These are phyloP conservation scores for Ptychoptera albimana DNA, from an alignment of 2,888 invertebrate genomes.

Conservation along the genomic window DNA sequence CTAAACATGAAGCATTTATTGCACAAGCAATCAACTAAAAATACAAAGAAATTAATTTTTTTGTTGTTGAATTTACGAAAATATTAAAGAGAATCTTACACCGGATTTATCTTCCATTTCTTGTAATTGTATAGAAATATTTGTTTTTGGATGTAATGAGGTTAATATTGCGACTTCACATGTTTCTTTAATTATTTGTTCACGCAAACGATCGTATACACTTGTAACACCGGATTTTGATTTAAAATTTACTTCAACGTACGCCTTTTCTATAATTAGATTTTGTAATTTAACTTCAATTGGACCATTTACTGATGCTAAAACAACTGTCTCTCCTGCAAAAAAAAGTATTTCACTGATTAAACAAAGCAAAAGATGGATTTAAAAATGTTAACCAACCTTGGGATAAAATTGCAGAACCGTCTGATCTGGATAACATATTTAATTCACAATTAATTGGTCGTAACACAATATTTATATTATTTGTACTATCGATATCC, in stretches of 20 bases:
- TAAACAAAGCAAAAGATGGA: conserved; percentile 1
- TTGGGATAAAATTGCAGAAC: conserved; percentile 61
- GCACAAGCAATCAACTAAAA: conserved; percentile 54
- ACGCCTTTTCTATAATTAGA: conserved; percentile 60
- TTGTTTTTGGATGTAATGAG: conserved; percentile 62
- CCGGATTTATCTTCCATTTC: conserved; percentile 75
- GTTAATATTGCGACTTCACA: conserved; percentile 58
- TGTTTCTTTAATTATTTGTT: conserved; percentile 57
- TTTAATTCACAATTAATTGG: conserved; percentile 53
- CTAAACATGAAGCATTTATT: conserved; percentile 69
- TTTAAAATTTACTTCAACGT: conserved; percentile 61
- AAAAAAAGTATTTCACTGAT: conserved; percentile 15
- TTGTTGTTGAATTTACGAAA: conserved; percentile 1
- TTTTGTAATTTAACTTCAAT: conserved; percentile 61
- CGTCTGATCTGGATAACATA: conserved; percentile 57
- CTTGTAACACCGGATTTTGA: conserved; percentile 61
- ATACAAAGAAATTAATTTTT: not conserved
- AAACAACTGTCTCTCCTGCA: conserved; percentile 59
- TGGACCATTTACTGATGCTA: conserved; percentile 71
- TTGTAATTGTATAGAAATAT: conserved; percentile 63
- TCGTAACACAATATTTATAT: conserved; percentile 12
- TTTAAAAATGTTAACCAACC: conserved; percentile 32
- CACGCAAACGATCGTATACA: conserved; percentile 52
- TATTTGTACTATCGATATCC: too few relatives aligned
- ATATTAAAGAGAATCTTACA: conserved; percentile 32